A percentile compares a stretch with the other conserved stretches of the same genome.
Conservation (phyloP, 2,888 invertebrate species). For the Sarcophaga carnaria region DNA sequence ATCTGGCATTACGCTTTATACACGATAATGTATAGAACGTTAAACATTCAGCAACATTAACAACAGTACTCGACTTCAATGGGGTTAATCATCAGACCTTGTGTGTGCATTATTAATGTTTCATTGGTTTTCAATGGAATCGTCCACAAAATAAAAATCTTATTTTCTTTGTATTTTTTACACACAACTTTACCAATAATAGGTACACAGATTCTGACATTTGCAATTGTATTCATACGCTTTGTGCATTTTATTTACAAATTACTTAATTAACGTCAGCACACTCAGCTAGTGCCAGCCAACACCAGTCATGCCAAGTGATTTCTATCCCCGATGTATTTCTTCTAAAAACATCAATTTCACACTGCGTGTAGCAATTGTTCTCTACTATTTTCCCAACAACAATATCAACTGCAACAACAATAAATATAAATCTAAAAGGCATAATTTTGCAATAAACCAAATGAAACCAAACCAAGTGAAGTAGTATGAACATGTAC, state of each 20-base stretch:
- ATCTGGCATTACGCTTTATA: background rate
- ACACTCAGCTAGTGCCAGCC: conserved; percentile 2
- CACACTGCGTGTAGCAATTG: conserved; percentile 32
- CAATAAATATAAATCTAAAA: background rate
- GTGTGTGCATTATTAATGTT: conserved; percentile 37
- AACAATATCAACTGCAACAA: background rate
- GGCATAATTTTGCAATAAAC: background rate
- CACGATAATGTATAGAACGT: background rate
- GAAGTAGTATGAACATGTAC: background rate
- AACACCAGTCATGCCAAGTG: background rate
- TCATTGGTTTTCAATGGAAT: conserved; percentile 49
- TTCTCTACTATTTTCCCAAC: background rate
- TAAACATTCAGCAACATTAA: background rate
- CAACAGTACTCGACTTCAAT: conserved; percentile 36
- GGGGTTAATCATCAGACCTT: conserved; percentile 42
- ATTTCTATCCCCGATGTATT: background rate
- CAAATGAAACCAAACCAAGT: background rate
- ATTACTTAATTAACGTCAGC: conserved; percentile 57
- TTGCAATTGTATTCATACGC: background rate
- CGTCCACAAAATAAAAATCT: conserved; percentile 29
- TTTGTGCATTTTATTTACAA: conserved; percentile 27
- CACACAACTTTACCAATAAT: background rate
- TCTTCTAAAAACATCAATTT: conserved; percentile 20
- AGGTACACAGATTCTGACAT: background rate
- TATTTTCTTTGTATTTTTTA: conserved; percentile 26